Conservation (phyloP, 2,888 invertebrate genomes). For the Augochlorella aurata region DNA sequence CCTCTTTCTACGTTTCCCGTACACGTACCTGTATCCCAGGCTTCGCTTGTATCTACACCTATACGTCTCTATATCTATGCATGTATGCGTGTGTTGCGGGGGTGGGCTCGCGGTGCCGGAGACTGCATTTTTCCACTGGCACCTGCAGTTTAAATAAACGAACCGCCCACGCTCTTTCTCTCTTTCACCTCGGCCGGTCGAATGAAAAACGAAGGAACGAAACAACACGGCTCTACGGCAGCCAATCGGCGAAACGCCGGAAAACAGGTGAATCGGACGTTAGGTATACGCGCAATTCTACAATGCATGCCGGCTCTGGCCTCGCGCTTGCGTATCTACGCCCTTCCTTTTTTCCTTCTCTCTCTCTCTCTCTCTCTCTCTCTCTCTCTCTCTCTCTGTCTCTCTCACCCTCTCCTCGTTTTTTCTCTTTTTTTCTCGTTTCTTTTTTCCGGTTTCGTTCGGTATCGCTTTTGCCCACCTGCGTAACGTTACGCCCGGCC, state of each 20-base stretch:
- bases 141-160: constrained; percentile 77
- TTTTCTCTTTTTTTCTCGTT: background rate
- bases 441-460: background rate
- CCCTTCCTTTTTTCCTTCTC: background rate
- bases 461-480: constrained; percentile 22
- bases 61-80: no score
- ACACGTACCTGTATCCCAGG: constrained; percentile 18
- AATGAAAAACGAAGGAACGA: constrained; percentile 71
- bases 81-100: background rate
- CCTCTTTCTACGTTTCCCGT: constrained; percentile 44
- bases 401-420: no score
- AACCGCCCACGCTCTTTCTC: constrained; percentile 67
- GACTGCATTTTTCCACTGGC: constrained; percentile 72
- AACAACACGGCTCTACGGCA: constrained; percentile 65
- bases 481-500: constrained; percentile 14
- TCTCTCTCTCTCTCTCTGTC: background rate
- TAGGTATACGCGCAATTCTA: constrained; percentile 49
- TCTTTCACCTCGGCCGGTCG: constrained; percentile 45
- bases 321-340: constrained; percentile 9
- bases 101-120: constrained; percentile 41
- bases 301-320: constrained; percentile 26
- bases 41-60: background rate
- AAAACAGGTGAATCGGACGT: constrained; percentile 72
- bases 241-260: constrained; percentile 72
- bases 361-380: background rate